Evolutionary conservation across 2,888 invertebrate genomes (phyloP).

Genomic region (Cotesia congregata): DNA sequence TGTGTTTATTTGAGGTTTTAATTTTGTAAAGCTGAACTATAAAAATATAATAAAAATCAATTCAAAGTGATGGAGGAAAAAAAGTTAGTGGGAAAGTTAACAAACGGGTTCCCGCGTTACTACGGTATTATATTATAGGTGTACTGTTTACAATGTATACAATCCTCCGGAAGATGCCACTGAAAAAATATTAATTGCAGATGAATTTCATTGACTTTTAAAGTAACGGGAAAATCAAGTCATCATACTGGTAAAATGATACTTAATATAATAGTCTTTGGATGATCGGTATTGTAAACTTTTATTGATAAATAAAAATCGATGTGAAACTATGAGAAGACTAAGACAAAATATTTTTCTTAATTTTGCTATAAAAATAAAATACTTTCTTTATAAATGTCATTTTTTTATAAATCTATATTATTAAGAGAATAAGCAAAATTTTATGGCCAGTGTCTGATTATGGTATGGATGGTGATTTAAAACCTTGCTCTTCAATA

Average conservation of each 20-base stretch:
- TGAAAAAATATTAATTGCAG: conserved; percentile 13
- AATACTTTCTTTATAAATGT: too few species aligned
- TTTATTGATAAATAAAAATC: background rate
- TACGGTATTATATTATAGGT: background rate
- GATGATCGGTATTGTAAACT: background rate
- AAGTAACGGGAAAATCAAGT: conserved; percentile 8
- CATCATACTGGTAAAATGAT: background rate
- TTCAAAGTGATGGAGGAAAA: background rate
- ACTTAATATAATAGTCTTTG: background rate
- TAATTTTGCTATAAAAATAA: background rate
- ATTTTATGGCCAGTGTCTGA: too few species aligned
- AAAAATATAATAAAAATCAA: background rate
- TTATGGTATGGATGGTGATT: too few species aligned
- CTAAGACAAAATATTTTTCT: background rate
- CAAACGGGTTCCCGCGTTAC: background rate
- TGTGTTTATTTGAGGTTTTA: too few species aligned
- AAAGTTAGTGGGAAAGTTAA: conserved; percentile 1
- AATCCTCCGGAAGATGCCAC: background rate
- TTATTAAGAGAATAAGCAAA: too few species aligned
- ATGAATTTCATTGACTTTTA: conserved; percentile 14
- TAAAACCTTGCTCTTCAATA: too few species aligned
- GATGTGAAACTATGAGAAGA: background rate
- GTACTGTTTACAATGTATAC: background rate
- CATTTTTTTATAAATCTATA: too few species aligned
- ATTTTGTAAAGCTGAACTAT: too few species aligned